phyloP scores from a whole-genome alignment of 2,797 vertebrate genomes.

The Tapera naevia region DNA sequence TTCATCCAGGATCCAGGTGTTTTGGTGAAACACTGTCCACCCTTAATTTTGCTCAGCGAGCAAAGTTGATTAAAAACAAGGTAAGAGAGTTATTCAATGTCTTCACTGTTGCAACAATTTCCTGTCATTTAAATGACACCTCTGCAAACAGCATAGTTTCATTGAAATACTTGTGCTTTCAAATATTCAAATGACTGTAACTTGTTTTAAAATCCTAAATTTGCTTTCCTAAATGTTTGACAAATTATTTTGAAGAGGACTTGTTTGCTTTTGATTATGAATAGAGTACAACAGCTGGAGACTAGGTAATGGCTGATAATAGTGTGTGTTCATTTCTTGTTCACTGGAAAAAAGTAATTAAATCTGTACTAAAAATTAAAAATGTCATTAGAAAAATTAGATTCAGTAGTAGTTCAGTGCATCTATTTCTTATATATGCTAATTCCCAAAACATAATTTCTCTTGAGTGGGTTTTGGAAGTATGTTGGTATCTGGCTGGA shows the following conservation, averaged over 20 bases:
- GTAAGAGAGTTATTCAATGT: constrained; percentile 65
- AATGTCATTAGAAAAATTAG: neutral
- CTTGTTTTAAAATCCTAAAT: neutral
- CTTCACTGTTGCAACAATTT: neutral
- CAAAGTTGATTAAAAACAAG: constrained; percentile 98
- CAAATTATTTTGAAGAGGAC: neutral
- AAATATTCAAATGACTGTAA: neutral
- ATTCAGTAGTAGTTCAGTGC: neutral
- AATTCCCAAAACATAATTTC: neutral
- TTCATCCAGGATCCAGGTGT: constrained; percentile 93
- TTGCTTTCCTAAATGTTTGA: neutral
- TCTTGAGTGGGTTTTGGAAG: neutral
- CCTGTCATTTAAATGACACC: neutral
- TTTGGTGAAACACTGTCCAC: constrained; percentile 96
- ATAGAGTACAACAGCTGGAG: neutral
- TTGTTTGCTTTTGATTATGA: neutral
- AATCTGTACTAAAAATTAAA: neutral
- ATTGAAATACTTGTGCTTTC: neutral
- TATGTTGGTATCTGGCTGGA: neutral
- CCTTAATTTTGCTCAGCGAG: constrained; percentile 94
- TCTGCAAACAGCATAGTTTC: neutral
- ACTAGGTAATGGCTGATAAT: neutral
- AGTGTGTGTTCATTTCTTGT: neutral
- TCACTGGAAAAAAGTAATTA: neutral
- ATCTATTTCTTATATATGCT: neutral